phyloP scores from a whole-genome alignment of 2,113 vertebrate species.

The Trogon surrucura region DNA sequence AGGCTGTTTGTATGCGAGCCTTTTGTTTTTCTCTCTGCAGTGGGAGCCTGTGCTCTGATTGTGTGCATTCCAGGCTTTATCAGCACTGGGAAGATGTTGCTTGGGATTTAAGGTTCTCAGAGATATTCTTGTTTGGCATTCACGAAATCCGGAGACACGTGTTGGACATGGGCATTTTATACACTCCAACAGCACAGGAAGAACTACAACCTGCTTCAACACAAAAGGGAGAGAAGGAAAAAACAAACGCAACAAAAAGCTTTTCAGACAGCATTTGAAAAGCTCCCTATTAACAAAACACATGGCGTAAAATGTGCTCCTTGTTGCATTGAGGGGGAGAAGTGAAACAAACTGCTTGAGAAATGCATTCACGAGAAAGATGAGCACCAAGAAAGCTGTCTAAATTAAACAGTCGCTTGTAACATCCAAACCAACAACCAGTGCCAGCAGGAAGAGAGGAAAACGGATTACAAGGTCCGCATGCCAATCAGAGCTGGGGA shows the following conservation, averaged over 20 bases:
- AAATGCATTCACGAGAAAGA: constrained; percentile 12
- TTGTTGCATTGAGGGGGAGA: not conserved
- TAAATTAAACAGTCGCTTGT: constrained; percentile 34
- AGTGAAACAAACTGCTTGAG: constrained; percentile 47
- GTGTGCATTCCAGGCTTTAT: constrained; percentile 62
- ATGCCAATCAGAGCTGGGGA: constrained; percentile 47
- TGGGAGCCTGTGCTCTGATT: constrained; percentile 24
- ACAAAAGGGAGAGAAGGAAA: constrained; percentile 64
- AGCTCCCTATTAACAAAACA: constrained; percentile 70
- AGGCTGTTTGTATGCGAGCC: constrained; percentile 51
- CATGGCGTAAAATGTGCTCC: constrained; percentile 50
- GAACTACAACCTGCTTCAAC: constrained; percentile 61
- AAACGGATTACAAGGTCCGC: constrained; percentile 22
- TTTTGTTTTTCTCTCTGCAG: constrained; percentile 65
- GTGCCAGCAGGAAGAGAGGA: constrained; percentile 27
- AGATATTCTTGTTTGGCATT: constrained; percentile 66
- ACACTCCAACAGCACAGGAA: constrained; percentile 60
- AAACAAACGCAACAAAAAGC: constrained; percentile 74
- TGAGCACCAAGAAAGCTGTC: constrained; percentile 29
- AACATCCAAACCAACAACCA: constrained; percentile 39
- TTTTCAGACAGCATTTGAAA: constrained; percentile 72
- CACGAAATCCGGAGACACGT: constrained; percentile 65
- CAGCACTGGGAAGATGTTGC: constrained; percentile 63
- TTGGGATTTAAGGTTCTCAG: constrained; percentile 66
- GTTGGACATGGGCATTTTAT: constrained; percentile 73